Evolutionary conservation across 2,113 vertebrate species (phyloP).

Genomic region (Rhynchopsitta pachyrhyncha): DNA sequence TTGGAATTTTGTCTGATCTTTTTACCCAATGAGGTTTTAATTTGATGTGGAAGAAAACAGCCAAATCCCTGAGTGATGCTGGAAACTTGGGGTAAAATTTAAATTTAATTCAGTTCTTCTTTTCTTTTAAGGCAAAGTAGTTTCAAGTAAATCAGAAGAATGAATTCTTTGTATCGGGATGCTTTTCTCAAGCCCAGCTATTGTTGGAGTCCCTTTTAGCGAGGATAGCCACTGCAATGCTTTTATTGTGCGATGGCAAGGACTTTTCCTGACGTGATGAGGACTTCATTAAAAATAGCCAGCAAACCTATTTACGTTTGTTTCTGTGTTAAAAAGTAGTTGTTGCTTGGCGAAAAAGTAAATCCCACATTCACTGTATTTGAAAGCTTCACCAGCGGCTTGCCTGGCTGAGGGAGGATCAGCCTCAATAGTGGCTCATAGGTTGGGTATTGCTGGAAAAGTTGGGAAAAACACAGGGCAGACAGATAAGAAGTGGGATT

Average conservation of each 20-base stretch:
- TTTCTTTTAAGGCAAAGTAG: slow-evolving; percentile 70
- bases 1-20: slow-evolving; percentile 12
- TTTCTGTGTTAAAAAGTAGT: not conserved
- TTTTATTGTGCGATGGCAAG: slow-evolving; percentile 66
- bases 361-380: not conserved
- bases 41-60: not conserved
- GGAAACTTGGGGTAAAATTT: slow-evolving; percentile 16
- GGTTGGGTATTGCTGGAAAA: not conserved
- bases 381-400: not conserved
- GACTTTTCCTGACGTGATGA: slow-evolving; percentile 69
- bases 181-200: slow-evolving; percentile 78
- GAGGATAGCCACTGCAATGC: slow-evolving; percentile 70
- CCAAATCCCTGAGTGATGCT: not conserved
- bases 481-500: not conserved
- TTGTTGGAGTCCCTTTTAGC: slow-evolving; percentile 76
- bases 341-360: not conserved
- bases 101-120: slow-evolving; percentile 16
- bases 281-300: slow-evolving; percentile 74
- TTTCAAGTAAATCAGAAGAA: slow-evolving; percentile 84
- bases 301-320: slow-evolving; percentile 52
- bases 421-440: fast-evolving
- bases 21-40: not conserved
- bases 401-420: not conserved
- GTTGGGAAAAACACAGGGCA: not conserved
- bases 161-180: slow-evolving; percentile 79